Percentiles rank a stretch among this genome's conserved stretches.
Evolutionary conservation across 2,888 invertebrate genomes (phyloP).

Genomic region (Dryomyza anilis): DNA sequence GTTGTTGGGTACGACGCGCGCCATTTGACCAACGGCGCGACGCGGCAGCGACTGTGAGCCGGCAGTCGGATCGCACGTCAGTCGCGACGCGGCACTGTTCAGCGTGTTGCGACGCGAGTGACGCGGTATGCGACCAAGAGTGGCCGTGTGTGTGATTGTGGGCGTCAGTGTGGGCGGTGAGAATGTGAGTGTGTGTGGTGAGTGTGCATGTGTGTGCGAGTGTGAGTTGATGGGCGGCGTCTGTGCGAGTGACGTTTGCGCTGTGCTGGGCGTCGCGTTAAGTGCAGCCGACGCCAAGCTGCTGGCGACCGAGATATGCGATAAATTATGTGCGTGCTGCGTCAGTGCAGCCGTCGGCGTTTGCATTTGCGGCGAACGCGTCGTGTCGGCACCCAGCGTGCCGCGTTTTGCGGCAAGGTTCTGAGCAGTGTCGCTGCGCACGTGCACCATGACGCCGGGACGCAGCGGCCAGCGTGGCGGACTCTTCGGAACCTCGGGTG

Average conservation of each 20-base stretch:
- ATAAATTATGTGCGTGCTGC: conserved; percentile 1
- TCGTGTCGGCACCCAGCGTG: conserved; percentile 39
- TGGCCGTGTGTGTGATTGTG: conserved; percentile 30
- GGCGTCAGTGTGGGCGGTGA: conserved; percentile 28
- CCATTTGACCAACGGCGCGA: neutral
- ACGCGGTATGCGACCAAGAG: conserved; percentile 33
- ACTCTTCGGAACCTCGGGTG: conserved; percentile 55
- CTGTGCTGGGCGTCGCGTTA: conserved; percentile 34
- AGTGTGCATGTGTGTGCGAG: neutral
- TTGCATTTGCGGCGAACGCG: neutral
- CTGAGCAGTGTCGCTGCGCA: conserved; percentile 75
- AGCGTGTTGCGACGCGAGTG: neutral
- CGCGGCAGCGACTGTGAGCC: conserved; percentile 23
- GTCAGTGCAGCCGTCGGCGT: neutral
- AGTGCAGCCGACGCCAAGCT: conserved; percentile 23
- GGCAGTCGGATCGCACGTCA: neutral
- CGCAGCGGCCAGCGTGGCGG: conserved; percentile 79
- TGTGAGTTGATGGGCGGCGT: conserved; percentile 1
- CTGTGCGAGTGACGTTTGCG: conserved; percentile 35
- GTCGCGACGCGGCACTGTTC: neutral
- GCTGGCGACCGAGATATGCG: conserved; percentile 2
- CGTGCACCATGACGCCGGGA: conserved; percentile 86
- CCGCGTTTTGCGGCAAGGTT: conserved; percentile 66
- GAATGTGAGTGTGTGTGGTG: neutral
- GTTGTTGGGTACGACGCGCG: conserved; percentile 37